Conservation (phyloP, 2,888 invertebrate genomes). For the Tiliacea citrago region DNA sequence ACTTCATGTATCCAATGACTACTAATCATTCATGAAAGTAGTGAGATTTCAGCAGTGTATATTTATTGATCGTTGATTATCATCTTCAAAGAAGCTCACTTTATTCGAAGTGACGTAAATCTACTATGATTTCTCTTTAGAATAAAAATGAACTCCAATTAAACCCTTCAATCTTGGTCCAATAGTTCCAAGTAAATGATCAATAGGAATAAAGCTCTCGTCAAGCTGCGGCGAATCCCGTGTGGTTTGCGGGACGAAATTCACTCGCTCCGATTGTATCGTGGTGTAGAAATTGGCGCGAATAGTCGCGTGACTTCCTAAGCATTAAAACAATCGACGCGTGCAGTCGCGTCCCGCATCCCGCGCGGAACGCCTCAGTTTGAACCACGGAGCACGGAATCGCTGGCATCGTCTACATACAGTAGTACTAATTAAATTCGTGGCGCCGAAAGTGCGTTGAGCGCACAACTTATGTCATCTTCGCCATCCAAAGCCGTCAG, state of each 20-base stretch:
- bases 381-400: neutral
- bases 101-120: constrained; percentile 9
- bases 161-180: neutral
- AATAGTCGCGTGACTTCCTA: too few relatives aligned
- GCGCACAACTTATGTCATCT: neutral
- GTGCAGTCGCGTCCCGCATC: too few relatives aligned
- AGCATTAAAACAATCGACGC: neutral
- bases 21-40: too few relatives aligned
- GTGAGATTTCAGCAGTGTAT: neutral
- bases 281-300: too few relatives aligned
- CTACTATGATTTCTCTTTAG: neutral
- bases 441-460: neutral
- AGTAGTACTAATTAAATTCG: neutral
- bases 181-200: constrained; percentile 3
- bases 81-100: neutral
- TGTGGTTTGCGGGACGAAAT: neutral
- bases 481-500: neutral
- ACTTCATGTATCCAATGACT: too few relatives aligned
- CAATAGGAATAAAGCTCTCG: constrained; percentile 2
- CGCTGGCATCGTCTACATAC: neutral
- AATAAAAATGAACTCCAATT: constrained; percentile 8
- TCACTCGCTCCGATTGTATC: neutral
- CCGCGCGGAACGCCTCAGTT: neutral
- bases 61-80: neutral
- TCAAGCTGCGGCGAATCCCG: neutral